phyloP scores from a whole-genome alignment of 2,113 vertebrate genomes.

The Onychorhynchus coronatus region DNA sequence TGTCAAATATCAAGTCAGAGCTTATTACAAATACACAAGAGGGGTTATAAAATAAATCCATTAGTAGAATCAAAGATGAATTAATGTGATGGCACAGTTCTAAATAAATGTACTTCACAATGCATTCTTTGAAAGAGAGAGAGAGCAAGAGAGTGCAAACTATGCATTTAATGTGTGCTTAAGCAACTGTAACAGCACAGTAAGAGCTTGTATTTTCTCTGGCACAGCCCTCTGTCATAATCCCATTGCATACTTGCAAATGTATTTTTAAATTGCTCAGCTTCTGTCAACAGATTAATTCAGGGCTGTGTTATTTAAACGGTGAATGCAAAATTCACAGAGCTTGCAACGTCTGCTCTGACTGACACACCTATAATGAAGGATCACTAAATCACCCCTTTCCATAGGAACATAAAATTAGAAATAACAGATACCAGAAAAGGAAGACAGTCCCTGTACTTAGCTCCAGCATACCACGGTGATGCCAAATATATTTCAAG shows the following conservation, averaged over 20 bases:
- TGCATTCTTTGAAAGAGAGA: background rate
- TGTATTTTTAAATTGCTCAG: conserved; percentile 41
- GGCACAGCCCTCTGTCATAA: conserved; percentile 17
- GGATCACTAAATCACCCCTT: background rate
- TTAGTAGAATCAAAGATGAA: background rate
- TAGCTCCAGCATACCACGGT: background rate
- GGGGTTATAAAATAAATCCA: background rate
- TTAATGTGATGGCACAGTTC: background rate
- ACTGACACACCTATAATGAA: background rate
- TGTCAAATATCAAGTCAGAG: background rate
- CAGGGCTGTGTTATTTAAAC: background rate
- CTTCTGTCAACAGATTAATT: conserved; percentile 41
- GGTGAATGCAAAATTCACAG: background rate
- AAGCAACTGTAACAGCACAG: conserved; percentile 18
- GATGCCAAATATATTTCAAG: conserved; percentile 12
- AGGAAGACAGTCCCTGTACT: background rate
- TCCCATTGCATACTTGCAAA: conserved; percentile 35
- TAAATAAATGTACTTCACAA: background rate
- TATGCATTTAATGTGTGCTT: background rate
- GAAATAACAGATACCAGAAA: background rate
- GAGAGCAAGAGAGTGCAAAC: background rate
- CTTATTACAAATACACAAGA: background rate
- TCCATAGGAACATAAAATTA: background rate
- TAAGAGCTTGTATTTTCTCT: conserved; percentile 48
- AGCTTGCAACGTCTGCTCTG: background rate